A percentile compares a stretch with the other conserved stretches of the same genome.
These are phyloP conservation scores for Melipona bicolor DNA, from an alignment of 2,888 invertebrate species.

Conservation along the genomic window DNA sequence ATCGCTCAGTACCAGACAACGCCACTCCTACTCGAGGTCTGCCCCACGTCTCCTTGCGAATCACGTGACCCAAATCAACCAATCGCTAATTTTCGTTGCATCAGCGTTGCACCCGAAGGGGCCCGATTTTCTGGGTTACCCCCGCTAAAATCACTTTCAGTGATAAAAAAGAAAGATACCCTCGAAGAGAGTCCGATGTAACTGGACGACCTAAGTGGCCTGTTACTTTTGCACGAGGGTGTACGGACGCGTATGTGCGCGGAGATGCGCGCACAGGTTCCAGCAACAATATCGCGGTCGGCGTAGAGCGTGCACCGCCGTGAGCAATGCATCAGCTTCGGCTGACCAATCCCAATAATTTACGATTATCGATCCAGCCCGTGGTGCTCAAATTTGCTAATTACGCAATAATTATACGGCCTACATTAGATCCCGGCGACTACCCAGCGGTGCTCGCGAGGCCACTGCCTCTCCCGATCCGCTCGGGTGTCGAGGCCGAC, in stretches of 20 bases:
- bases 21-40: too few relatives aligned
- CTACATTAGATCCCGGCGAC: conserved; percentile 75
- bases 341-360: conserved; percentile 79
- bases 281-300: conserved; percentile 61
- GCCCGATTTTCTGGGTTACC: too few relatives aligned
- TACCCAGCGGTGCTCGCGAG: conserved; percentile 26
- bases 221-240: not conserved
- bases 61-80: too few relatives aligned
- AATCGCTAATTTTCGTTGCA: too few relatives aligned
- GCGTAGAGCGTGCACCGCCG: conserved; percentile 62
- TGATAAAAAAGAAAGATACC: not conserved
- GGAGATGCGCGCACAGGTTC: conserved; percentile 6
- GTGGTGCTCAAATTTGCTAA: conserved; percentile 81
- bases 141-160: too few relatives aligned
- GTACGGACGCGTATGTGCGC: not conserved
- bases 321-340: conserved; percentile 76
- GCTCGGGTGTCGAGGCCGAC: conserved; percentile 10
- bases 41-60: too few relatives aligned
- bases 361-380: conserved; percentile 76
- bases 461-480: conserved; percentile 20
- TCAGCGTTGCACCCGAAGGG: too few relatives aligned
- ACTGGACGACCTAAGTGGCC: not conserved
- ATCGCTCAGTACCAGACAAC: too few relatives aligned
- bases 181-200: not conserved
- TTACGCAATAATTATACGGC: conserved; percentile 82